Evolutionary conservation across 1,140 invertebrate genomes (phyloP).

Genomic region (Drosophila cardini): DNA sequence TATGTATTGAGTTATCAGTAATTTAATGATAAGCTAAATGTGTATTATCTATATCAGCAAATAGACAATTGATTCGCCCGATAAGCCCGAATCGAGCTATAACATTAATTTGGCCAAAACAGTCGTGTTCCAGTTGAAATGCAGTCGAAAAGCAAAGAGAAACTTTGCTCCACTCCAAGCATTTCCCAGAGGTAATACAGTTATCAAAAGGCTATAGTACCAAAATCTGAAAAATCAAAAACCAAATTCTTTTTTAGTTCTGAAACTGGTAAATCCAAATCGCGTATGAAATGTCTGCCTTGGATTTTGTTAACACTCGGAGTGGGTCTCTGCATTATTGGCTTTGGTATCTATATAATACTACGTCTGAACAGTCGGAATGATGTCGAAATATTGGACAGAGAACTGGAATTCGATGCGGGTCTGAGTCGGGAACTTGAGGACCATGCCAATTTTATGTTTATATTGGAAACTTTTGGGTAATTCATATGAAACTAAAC

Average conservation of each 20-base stretch:
- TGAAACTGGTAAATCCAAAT: too few relatives aligned
- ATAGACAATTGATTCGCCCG: background rate
- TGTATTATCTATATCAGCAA: conserved; percentile 10
- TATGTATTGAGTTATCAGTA: conserved; percentile 21
- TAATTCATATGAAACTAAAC: conserved; percentile 1
- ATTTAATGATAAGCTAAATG: conserved; percentile 19
- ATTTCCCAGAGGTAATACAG: background rate
- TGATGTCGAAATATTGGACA: background rate
- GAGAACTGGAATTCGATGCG: background rate
- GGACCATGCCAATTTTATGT: conserved; percentile 1
- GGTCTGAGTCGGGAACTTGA: background rate
- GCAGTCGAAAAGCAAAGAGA: conserved; percentile 6
- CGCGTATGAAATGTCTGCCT: conserved; percentile 23
- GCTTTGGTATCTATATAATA: conserved; percentile 29
- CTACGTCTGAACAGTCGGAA: conserved; percentile 5
- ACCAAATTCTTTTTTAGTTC: background rate
- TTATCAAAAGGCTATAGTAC: background rate
- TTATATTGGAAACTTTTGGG: conserved; percentile 19
- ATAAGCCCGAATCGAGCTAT: conserved; percentile 12
- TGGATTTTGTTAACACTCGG: conserved; percentile 54
- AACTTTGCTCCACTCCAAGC: background rate
- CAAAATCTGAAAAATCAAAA: too few relatives aligned
- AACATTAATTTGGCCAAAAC: conserved; percentile 16
- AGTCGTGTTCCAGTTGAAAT: conserved; percentile 19
- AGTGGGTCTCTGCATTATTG: conserved; percentile 43